Evolutionary conservation across 2,888 invertebrate genomes (phyloP), one percentile per base, ranked within the genome.

Genomic region (Leuctra nigra): DNA sequence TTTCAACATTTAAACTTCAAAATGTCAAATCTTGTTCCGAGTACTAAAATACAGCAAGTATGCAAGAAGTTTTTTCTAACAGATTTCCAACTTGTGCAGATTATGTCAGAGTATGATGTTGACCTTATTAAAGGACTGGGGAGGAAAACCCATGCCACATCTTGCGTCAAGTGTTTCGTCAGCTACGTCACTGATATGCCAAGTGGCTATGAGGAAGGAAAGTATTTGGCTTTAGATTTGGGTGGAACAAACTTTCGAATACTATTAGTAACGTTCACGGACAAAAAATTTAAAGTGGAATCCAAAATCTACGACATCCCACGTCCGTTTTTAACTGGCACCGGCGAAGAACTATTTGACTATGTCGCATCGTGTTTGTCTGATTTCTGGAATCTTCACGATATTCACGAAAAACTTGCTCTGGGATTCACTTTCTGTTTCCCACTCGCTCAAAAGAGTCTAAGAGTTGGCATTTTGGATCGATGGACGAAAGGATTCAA

Each of bases 391-490:
- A 86, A 86, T 73, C 91, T 92, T 68, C 84, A 92, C 66, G 80
- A 83, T 56, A 81, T 92, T 18, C 80, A 83, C 62, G 75, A 83
- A 54, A 85, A 91, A 68, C 75, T 97, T 61, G 93, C 95, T 0
- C 78, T 97, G 60, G 96, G 97, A 9, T 97, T 97, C 74, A 97
- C 97, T 13, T 98, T 98, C 75, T 95, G 95, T 68, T 98, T 97
- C 71, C 97, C 97, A 0, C 78, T 95, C 65, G 76, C 78, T 61
- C 96, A 97, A 73, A 73, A 85, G 64, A 93, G 95, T 0, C 79
- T 97, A 18, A 92, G 91, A 6, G 84, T 85, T 67, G 95, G 95
- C 18, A 72, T 86, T 33, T 78, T 97, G 53, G 88, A 90, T 65
- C 81, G 86, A 47, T 98, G 97, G 97, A 97, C 97, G 13, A 98